Evolutionary conservation across 2,797 vertebrate species (phyloP).

Genomic region (Potorous gilbertii): DNA sequence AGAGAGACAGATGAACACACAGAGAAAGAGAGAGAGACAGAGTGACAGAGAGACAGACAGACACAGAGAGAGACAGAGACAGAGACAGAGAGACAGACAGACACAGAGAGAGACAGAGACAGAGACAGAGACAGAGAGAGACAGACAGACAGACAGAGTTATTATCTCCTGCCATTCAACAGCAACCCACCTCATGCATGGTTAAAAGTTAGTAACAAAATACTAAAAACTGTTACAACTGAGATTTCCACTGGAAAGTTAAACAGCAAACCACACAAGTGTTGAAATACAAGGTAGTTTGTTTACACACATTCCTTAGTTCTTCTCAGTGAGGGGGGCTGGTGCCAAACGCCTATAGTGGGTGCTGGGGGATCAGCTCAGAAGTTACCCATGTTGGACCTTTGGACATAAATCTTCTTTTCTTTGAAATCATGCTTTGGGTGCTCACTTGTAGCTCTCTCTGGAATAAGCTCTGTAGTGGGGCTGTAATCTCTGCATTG

Average conservation of each 20-base stretch:
- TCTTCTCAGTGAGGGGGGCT: background rate
- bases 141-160: background rate
- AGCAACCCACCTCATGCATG: background rate
- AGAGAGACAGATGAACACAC: no score
- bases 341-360: background rate
- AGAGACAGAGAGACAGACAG: background rate
- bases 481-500: background rate
- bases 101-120: rapidly evolving
- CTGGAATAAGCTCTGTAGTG: background rate
- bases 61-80: no score
- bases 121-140: background rate
- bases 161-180: background rate
- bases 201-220: conserved; percentile 13
- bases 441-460: background rate
- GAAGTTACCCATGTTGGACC: background rate
- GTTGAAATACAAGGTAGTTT: background rate
- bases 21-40: background rate
- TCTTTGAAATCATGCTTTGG: background rate
- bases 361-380: background rate
- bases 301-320: background rate
- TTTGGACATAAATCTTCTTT: background rate
- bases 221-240: background rate
- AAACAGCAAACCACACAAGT: background rate
- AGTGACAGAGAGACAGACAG: no score
- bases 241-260: background rate